phyloP scores from a whole-genome alignment of 2,797 vertebrate species.

The Liasis olivaceus region DNA sequence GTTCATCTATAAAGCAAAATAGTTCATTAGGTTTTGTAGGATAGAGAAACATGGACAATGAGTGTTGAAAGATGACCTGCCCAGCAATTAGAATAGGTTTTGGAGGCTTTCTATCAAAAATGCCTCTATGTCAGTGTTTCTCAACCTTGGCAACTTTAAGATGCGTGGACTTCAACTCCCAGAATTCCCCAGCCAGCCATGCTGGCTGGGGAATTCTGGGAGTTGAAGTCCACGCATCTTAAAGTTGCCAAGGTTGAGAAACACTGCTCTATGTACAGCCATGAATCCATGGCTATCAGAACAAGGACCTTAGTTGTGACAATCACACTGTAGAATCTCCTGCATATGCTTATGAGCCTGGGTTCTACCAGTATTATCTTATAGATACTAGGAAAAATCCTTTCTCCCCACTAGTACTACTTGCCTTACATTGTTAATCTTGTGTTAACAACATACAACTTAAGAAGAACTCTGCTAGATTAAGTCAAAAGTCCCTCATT shows the following conservation, averaged over 20 bases:
- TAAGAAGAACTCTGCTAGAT: too few relatives aligned
- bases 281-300: background rate
- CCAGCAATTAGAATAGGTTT: background rate
- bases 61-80: background rate
- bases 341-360: background rate
- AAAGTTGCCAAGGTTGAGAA: too few relatives aligned
- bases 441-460: too few relatives aligned
- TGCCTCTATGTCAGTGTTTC: too few relatives aligned
- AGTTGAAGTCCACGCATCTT: too few relatives aligned
- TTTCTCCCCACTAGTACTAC: background rate
- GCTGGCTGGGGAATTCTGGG: too few relatives aligned
- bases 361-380: background rate
- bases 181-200: too few relatives aligned
- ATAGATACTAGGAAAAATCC: background rate
- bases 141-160: too few relatives aligned
- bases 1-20: background rate
- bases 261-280: too few relatives aligned
- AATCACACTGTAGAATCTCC: background rate
- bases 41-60: background rate
- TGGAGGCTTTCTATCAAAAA: background rate
- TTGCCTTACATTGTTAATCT: background rate
- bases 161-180: too few relatives aligned
- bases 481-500: too few relatives aligned
- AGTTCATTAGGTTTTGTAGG: background rate
- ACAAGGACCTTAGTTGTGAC: background rate